A percentile compares a stretch with the other conserved stretches of the same genome.
These are phyloP conservation scores for Clarias magur DNA, from an alignment of 2,113 vertebrate species.

Conservation along the genomic window DNA sequence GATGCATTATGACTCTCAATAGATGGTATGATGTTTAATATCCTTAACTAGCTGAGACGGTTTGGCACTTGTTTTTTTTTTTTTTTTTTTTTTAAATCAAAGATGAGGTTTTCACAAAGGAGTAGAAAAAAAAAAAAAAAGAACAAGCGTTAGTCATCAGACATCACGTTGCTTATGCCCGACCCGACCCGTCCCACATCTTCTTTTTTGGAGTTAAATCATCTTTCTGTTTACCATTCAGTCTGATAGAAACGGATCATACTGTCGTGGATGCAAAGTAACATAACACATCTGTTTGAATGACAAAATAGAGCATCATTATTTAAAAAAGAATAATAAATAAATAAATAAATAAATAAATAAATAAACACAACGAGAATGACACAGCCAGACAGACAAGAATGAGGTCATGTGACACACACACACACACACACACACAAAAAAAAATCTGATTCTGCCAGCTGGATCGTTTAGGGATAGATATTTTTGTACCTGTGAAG, in stretches of 20 bases:
- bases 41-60: slow-evolving; percentile 45
- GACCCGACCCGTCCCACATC: too few species aligned
- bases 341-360: too few species aligned
- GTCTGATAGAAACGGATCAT: background rate
- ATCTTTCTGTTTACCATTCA: background rate
- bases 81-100: background rate
- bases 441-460: background rate
- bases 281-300: background rate
- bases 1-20: slow-evolving; percentile 34
- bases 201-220: background rate
- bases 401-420: background rate
- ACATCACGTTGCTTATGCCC: background rate
- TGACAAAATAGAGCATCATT: background rate
- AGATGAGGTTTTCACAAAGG: background rate
- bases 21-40: slow-evolving; percentile 54
- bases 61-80: background rate
- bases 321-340: too few species aligned
- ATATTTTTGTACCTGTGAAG: too few species aligned
- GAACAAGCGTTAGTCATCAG: background rate
- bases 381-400: background rate
- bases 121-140: background rate
- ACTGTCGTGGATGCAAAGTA: too few species aligned
- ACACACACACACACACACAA: background rate
- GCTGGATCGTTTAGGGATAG: too few species aligned
- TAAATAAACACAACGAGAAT: background rate